Percentiles rank a stretch among this genome's conserved stretches.
Evolutionary conservation across 2,113 vertebrate genomes (phyloP).

Genomic region (Aix galericulata): DNA sequence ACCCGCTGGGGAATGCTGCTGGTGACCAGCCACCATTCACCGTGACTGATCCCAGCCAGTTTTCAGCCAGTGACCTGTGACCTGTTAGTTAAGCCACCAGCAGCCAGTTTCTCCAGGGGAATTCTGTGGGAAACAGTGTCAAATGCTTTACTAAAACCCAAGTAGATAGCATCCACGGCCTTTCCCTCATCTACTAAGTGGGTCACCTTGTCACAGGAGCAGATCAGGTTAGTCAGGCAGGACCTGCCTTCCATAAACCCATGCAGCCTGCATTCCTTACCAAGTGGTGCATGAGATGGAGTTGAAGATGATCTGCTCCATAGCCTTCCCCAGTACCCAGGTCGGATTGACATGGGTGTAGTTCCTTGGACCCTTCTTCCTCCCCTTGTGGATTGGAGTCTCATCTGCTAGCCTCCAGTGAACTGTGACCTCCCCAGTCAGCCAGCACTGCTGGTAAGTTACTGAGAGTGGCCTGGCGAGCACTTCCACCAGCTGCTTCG

Average conservation of each 20-base stretch:
- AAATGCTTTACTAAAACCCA: background rate
- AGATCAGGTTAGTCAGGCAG: background rate
- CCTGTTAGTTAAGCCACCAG: background rate
- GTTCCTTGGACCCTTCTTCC: background rate
- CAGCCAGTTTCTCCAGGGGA: background rate
- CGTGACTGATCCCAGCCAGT: background rate
- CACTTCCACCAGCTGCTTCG: background rate
- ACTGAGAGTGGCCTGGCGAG: background rate
- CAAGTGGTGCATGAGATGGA: too few relatives aligned
- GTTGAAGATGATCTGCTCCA: background rate
- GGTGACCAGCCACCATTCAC: background rate
- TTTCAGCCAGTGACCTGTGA: background rate
- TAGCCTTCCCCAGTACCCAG: background rate
- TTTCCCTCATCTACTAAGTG: background rate
- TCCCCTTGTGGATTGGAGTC: background rate
- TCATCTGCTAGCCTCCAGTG: background rate
- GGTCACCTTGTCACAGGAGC: background rate
- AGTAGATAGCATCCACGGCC: background rate
- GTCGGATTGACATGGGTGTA: background rate
- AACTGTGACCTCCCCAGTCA: background rate
- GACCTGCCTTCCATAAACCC: background rate
- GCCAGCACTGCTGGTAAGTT: background rate
- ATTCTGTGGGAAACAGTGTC: background rate
- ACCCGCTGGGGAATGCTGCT: background rate
- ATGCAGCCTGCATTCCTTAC: background rate